phyloP scores from a whole-genome alignment of 2,113 vertebrate genomes.

The Amphiprion ocellaris region DNA sequence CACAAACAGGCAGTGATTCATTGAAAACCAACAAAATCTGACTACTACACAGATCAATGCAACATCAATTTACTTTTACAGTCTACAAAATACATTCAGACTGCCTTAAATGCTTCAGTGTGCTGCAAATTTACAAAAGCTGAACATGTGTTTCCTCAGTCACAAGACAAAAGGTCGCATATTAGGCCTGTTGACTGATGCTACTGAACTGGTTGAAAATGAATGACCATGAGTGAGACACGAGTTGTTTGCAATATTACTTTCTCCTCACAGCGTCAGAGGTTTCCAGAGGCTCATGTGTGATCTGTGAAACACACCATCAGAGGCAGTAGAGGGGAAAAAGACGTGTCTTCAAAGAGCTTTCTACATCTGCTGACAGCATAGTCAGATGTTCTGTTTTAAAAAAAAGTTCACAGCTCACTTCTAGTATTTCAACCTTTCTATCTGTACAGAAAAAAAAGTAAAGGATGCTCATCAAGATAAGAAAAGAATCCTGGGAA shows the following conservation, averaged over 20 bases:
- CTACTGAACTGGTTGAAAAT: conserved; percentile 26
- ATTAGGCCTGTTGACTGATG: conserved; percentile 38
- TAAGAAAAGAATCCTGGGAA: not conserved
- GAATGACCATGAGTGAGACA: conserved; percentile 34
- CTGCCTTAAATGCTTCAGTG: conserved; percentile 5
- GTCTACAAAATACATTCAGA: conserved; percentile 1
- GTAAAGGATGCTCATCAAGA: not conserved
- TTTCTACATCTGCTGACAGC: conserved; percentile 15
- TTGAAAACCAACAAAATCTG: conserved; percentile 1
- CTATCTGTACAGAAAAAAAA: not conserved
- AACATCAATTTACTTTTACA: conserved; percentile 12
- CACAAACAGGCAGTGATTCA: not conserved
- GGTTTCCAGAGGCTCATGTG: conserved; percentile 27
- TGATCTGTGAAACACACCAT: conserved; percentile 40
- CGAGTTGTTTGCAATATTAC: conserved; percentile 40
- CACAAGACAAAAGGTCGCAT: conserved; percentile 19
- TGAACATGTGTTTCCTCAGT: conserved; percentile 8
- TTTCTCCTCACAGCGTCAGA: conserved; percentile 43
- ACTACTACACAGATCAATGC: conserved; percentile 14
- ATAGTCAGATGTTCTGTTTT: conserved; percentile 1
- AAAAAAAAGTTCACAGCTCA: conserved; percentile 24
- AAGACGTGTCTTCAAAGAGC: conserved; percentile 48
- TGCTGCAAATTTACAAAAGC: not conserved
- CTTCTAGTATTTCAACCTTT: conserved; percentile 17
- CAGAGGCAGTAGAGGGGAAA: conserved; percentile 4